phyloP scores from a whole-genome alignment of 2,888 invertebrate genomes.

The Tenthredo scrophulariae region DNA sequence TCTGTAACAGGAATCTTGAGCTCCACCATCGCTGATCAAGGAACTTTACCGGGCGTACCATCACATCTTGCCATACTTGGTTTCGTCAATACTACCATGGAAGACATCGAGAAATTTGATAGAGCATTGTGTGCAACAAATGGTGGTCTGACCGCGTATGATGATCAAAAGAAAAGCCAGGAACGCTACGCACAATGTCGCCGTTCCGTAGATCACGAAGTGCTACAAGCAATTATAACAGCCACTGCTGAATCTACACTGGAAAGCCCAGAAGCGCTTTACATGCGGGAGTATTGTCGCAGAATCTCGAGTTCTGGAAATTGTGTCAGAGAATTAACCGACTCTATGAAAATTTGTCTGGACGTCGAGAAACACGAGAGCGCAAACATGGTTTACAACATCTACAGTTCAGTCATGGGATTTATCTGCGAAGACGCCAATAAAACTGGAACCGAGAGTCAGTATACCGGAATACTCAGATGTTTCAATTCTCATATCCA shows the following conservation, averaged over 20 bases:
- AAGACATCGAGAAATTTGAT: constrained; percentile 6
- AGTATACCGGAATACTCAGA: background rate
- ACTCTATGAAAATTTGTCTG: constrained; percentile 3
- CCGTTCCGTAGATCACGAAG: background rate
- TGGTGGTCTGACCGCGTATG: background rate
- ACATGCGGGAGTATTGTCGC: background rate
- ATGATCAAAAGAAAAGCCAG: background rate
- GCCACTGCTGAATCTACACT: background rate
- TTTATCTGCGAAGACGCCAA: background rate
- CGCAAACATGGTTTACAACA: constrained; percentile 1
- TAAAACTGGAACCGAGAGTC: background rate
- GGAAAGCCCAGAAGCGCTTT: background rate
- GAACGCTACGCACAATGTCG: background rate
- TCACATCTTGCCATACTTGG: background rate
- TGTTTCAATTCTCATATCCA: too few species aligned
- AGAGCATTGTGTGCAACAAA: background rate
- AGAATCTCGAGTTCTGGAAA: background rate
- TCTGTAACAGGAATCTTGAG: constrained; percentile 5
- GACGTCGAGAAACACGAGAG: constrained; percentile 16
- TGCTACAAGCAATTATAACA: background rate
- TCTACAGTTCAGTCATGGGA: background rate
- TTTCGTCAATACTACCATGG: background rate
- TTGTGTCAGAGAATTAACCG: background rate
- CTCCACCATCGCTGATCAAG: background rate
- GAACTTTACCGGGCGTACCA: background rate